Evolutionary conservation across 1,140 invertebrate species (phyloP).

Genomic region (Bombus impatiens): DNA sequence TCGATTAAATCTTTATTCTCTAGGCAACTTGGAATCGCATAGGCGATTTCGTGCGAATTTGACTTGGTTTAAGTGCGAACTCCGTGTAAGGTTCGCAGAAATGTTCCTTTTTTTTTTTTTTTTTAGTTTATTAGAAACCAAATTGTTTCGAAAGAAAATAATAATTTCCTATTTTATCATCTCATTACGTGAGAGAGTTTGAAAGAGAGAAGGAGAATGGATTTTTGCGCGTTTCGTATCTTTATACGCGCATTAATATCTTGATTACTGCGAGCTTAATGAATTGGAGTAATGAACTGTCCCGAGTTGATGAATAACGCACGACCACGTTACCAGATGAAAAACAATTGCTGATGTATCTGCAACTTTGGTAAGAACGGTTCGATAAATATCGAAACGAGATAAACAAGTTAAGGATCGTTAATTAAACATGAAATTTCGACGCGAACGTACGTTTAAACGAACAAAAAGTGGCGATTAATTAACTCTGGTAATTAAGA

Average conservation of each 20-base stretch:
- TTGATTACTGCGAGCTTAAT: neutral
- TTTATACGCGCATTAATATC: neutral
- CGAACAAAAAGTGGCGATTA: too few species aligned
- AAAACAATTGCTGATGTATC: neutral
- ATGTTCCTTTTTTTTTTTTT: too few species aligned
- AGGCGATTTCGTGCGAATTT: too few species aligned
- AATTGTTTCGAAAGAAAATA: too few species aligned
- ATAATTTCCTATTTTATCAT: too few species aligned
- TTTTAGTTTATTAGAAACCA: too few species aligned
- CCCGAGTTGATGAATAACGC: neutral
- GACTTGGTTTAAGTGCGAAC: too few species aligned
- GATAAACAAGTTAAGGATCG: neutral
- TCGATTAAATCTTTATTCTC: neutral
- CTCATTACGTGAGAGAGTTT: too few species aligned
- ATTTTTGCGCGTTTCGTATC: neutral
- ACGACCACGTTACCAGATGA: conserved; percentile 1
- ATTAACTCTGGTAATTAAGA: neutral
- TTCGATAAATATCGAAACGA: neutral
- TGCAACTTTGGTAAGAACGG: neutral
- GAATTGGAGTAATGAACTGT: conserved; percentile 11
- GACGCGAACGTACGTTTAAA: neutral
- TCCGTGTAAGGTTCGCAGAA: too few species aligned
- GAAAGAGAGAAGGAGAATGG: too few species aligned
- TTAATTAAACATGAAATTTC: neutral
- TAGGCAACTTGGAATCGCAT: neutral